Base-by-base conservation (phyloP, 2,888 invertebrate species). In the Cylloceria caligata region DNA sequence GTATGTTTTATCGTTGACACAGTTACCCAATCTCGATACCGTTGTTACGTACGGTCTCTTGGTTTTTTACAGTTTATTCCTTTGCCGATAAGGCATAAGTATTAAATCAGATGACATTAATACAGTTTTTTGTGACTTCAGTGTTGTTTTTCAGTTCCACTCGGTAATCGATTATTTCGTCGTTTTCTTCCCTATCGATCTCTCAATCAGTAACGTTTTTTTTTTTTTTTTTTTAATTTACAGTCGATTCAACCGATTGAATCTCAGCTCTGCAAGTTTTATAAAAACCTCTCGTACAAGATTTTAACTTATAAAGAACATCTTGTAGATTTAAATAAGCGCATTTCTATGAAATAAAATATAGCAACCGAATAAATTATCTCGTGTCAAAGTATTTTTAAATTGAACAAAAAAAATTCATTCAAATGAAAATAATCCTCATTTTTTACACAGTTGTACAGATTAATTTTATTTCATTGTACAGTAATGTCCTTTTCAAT, bases 91-190 rank as follows among this genome's bases (percentile, higher is more conserved):
- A 74, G 74, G 68, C 68, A 68, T 74, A 80, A 60, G 34, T 60
- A 79, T 73, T 47, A 60, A 60, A 67, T 67, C 80, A 74, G 80
- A 74, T 80, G 80, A 80, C 68, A 80, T 79, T 73, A 73, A 73
- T 71, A 52, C 49, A 77, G 55, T 55, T 52, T 69, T 57, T 27
- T 57, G 36, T 42, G 19, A 71, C 68, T 64, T 47, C 62, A 49
- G 72, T 42, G 27, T 21, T 49, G 36, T 49, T 73, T 24, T 73
- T 49, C 16, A 1, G 52, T 42, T 21, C 39, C 39, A 60, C 52
- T 42, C 52, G 60, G 49, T 67, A 39, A 73, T 79, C 79, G 79
- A 73, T 79, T 60, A 67, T 67, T 73, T 47, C 34, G 27, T 62
- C 67, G 13, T 67, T 47, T 57, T 24, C 21, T 77, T 62, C 24